These are phyloP conservation scores for Venustaconcha ellipsiformis DNA, from an alignment of 1,140 invertebrate genomes.

Conservation along the genomic window DNA sequence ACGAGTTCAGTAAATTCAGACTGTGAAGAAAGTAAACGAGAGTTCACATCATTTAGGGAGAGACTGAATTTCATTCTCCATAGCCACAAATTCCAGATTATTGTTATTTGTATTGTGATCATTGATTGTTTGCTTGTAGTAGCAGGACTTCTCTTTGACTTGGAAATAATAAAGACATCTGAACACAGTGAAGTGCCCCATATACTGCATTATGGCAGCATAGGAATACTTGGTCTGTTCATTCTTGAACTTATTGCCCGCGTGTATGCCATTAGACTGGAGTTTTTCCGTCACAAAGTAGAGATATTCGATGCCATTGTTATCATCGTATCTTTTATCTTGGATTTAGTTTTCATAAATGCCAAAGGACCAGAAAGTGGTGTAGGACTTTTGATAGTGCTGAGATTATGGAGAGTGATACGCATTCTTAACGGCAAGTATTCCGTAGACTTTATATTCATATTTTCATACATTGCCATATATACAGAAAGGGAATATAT, in stretches of 20 bases:
- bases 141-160: conserved; percentile 63
- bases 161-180: conserved; percentile 45
- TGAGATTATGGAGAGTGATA: conserved; percentile 66
- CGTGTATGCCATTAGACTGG: conserved; percentile 63
- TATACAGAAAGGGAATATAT: no score
- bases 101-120: conserved; percentile 62
- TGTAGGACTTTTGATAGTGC: conserved; percentile 63
- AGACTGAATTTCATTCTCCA: conserved; percentile 52
- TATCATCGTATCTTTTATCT: conserved; percentile 66
- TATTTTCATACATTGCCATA: no score
- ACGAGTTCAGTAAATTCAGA: conserved; percentile 61
- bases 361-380: conserved; percentile 53
- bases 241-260: conserved; percentile 65
- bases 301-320: conserved; percentile 69
- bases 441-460: no score
- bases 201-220: conserved; percentile 63
- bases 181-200: conserved; percentile 34
- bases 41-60: conserved; percentile 48
- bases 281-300: conserved; percentile 66
- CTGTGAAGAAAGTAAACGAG: conserved; percentile 53
- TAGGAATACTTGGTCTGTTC: conserved; percentile 64
- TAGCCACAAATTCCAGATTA: conserved; percentile 65
- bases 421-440: conserved; percentile 67
- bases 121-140: conserved; percentile 65
- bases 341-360: conserved; percentile 64